Evolutionary conservation across 2,888 invertebrate genomes (phyloP), one percentile per base, ranked within the genome.

Genomic region (Callyntrura guangdongensis): DNA sequence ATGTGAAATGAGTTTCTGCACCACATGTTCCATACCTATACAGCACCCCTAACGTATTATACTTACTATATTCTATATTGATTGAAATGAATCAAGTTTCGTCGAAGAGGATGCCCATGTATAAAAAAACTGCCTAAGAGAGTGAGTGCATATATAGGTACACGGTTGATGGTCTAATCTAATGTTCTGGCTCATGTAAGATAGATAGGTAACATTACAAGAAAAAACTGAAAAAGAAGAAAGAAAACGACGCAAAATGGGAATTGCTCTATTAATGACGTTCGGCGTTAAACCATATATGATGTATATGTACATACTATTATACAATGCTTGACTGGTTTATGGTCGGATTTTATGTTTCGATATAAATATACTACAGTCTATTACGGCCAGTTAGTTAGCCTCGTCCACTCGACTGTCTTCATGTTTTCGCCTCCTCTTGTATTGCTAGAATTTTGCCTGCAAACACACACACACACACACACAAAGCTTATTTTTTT

Each of bases 171-270:
- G 59, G n/a, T 17, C 25, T 45, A 14, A 69, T 17, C 25, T 69
- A 14, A 69, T 69, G 69, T 69, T 69, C 69, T 69, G 69, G 69
- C 22, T 69, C 69, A 69, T 36, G 17, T 45, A 45, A 69, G 69
- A 69, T 69, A 45, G 45, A 45, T 25, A 45, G 17, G 8, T 27
- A 69, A 22, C 61, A 64, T 64, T 69, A 45, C 0, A n/a, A 45
- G 45, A 45, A 69, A 36, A n/a, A 45, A 45, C 9, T n/a, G 14
- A 36, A 45, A 45, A 17, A 17, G 36, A 45, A 36, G n/a, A 22
- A 9, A 17, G 9, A 25, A 14, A 64, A 64, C 69, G 69, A 69
- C 69, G 69, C 69, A 69, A 69, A 69, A 69, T 45, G 45, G 69
- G 69, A 69, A 69, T 69, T 5, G 69, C 45, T 69, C n/a, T 45